phyloP scores from a whole-genome alignment of 2,797 vertebrate species.

The Myotis vivesi region DNA sequence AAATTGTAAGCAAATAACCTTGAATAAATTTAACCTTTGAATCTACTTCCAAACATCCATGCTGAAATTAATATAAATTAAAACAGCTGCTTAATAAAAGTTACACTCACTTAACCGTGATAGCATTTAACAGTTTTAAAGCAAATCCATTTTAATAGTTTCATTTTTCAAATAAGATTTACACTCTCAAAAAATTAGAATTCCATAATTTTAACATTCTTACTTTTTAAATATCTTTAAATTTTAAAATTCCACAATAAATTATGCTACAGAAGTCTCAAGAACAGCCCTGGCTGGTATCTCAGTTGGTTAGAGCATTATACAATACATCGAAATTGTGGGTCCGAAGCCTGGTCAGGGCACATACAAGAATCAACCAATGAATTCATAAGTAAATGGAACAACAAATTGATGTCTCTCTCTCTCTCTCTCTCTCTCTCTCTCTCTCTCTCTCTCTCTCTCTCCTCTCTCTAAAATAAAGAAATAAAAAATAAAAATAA shows the following conservation, averaged over 20 bases:
- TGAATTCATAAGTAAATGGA: neutral
- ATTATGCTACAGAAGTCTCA: neutral
- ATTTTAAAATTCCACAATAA: neutral
- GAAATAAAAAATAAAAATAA: neutral
- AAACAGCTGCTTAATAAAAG: slow-evolving; percentile 51
- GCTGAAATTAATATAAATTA: slow-evolving; percentile 23
- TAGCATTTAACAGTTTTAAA: slow-evolving; percentile 49
- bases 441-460: too few relatives aligned
- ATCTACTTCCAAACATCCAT: neutral
- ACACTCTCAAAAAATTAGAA: neutral
- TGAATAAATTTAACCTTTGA: slow-evolving; percentile 13
- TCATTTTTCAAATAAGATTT: slow-evolving; percentile 37
- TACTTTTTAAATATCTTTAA: neutral
- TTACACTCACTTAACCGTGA: neutral
- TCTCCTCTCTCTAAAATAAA: neutral
- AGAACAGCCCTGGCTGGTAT: neutral
- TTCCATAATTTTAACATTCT: neutral
- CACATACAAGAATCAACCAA: neutral
- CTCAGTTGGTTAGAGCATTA: neutral
- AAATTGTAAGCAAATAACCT: slow-evolving; percentile 21
- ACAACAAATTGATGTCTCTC: neutral
- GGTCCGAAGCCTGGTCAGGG: neutral
- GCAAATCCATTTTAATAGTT: neutral
- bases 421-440: neutral
- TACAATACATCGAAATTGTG: neutral